Conservation (phyloP, 2,888 invertebrate genomes). For the Sepioteuthis lessoniana region DNA sequence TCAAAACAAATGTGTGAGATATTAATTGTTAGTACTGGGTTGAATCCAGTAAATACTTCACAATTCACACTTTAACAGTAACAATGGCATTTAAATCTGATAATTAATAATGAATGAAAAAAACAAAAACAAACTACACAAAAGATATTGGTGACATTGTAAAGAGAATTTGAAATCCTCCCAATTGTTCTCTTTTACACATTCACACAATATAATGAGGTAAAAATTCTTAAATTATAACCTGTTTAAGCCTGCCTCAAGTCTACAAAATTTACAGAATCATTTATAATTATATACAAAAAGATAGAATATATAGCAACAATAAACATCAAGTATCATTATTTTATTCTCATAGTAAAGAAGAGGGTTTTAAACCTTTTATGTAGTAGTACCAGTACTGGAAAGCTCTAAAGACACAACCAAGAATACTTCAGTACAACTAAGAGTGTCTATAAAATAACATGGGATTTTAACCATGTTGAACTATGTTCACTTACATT, state of each 20-base stretch:
- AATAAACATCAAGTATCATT: not conserved
- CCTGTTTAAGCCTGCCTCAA: not conserved
- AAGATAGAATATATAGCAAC: not conserved
- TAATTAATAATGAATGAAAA: not conserved
- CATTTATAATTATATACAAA: not conserved
- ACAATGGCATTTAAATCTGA: not conserved
- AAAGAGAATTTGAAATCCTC: not conserved
- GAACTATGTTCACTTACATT: slow-evolving; percentile 77
- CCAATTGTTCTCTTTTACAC: not conserved
- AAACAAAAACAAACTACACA: not conserved
- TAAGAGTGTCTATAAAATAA: not conserved
- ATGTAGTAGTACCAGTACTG: not conserved
- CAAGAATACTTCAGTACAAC: not conserved
- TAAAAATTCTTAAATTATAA: not conserved
- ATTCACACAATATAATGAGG: not conserved
- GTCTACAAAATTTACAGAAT: not conserved
- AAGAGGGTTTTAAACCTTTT: not conserved
- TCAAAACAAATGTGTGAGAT: not conserved
- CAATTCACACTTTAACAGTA: not conserved
- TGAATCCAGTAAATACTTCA: slow-evolving; percentile 8
- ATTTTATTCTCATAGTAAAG: not conserved
- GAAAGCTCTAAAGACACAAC: not conserved
- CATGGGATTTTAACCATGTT: not conserved
- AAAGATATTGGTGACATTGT: not conserved
- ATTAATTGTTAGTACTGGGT: not conserved